Evolutionary conservation across 2,797 vertebrate genomes (phyloP).

Genomic region (Syndactyla subalaris): DNA sequence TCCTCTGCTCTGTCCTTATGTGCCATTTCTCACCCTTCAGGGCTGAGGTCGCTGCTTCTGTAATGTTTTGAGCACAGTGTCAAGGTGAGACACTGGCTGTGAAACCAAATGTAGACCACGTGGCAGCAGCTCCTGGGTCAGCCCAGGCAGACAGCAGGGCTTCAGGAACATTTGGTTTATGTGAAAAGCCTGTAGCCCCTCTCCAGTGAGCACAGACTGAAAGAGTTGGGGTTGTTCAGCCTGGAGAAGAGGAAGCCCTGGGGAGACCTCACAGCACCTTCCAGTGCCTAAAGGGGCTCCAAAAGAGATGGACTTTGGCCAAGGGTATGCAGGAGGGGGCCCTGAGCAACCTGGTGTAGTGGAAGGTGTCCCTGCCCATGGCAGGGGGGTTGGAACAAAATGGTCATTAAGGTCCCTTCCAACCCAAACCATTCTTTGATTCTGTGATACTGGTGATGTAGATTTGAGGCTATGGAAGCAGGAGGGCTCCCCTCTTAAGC

Average conservation of each 20-base stretch:
- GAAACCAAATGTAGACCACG: fast-evolving
- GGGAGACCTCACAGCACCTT: neutral
- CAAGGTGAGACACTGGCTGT: neutral
- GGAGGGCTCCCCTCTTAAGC: fast-evolving
- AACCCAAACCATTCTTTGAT: neutral
- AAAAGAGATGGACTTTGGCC: neutral
- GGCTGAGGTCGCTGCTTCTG: neutral
- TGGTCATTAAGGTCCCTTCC: neutral
- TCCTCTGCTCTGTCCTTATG: neutral
- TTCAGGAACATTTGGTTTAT: neutral
- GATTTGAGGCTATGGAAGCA: neutral
- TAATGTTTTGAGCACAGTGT: neutral
- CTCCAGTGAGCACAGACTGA: neutral
- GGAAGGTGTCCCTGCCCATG: neutral
- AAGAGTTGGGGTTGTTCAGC: neutral
- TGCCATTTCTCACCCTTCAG: neutral
- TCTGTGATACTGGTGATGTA: neutral
- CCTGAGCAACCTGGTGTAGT: neutral
- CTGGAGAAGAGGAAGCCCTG: neutral
- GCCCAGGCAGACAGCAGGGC: neutral
- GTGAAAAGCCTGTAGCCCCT: neutral
- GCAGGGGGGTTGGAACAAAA: neutral
- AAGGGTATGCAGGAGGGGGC: neutral
- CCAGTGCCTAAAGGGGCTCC: neutral
- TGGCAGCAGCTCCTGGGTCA: neutral